Evolutionary conservation across 2,113 vertebrate species (phyloP), one percentile per base, ranked within the genome.

Genomic region (Vicugna pacos): DNA sequence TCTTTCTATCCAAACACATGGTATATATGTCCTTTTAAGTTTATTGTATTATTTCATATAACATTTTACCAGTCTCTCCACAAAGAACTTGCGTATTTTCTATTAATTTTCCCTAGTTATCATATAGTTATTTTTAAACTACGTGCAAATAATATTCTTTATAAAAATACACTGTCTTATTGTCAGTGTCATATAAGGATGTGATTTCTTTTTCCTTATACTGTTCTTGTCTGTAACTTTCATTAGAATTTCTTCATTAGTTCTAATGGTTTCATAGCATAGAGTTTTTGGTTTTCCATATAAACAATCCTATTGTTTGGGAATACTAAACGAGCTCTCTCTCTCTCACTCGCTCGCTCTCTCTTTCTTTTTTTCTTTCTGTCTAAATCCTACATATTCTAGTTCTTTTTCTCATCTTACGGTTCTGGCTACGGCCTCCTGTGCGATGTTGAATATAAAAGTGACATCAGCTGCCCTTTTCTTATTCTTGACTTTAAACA

Each of bases 401-500:
- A 72, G 54, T 81, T 72, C 26, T 72, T 73, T 89, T 94, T 62
- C 28, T 94, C 56, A 28, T 82, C n/a, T 73, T 82, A 73, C 5
- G n/a, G 15, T 73, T 89, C 46, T 89, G n/a, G 65, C 12, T 89
- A n/a, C 89, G n/a, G n/a, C 46, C 11, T 89, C n/a, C 42, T 82
- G 19, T 89, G n/a, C 8, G 73, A 22, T 64, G 54, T n/a, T 83
- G 28, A 83, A 82, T 75, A 65, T 54, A 22, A 65, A 81, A 64
- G 11, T 82, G 67, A n/a, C n/a, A 73, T 15, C 48, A 48, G 35
- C 14, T 94, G n/a, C 54, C 42, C 75, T 73, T 89, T 94, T 62
- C 54, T 94, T 94, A 82, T 89, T 73, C 48, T 82, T 89, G 77
- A 89, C 67, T 75, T 89, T 83, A 89, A 82, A 75, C 15, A 65